These are phyloP conservation scores for Heliconius ethilla DNA, from an alignment of 2,888 invertebrate species.

Conservation along the genomic window DNA sequence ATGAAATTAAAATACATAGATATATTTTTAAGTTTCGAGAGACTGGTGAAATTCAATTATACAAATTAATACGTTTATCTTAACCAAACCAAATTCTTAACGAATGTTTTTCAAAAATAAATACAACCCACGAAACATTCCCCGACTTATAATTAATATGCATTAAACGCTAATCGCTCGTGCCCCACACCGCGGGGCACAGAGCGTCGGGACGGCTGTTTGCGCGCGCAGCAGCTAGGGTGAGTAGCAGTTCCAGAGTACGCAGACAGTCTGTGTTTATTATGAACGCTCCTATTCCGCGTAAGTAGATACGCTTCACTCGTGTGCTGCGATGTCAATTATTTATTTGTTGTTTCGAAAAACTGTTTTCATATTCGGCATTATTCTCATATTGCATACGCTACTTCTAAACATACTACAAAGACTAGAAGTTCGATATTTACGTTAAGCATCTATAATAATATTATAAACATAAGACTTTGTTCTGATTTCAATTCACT, in stretches of 20 bases:
- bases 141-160: too few relatives aligned
- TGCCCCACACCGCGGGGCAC: conserved; percentile 41
- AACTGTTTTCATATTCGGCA: background rate
- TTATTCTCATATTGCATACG: background rate
- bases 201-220: conserved; percentile 48
- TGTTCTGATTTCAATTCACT: too few relatives aligned
- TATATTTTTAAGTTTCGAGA: too few relatives aligned
- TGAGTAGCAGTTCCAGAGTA: conserved; percentile 44
- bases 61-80: too few relatives aligned
- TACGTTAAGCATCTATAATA: background rate
- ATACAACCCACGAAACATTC: too few relatives aligned
- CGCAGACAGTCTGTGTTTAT: conserved; percentile 42
- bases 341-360: background rate
- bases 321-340: background rate
- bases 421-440: background rate
- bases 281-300: conserved; percentile 28
- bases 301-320: conserved; percentile 23
- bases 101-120: too few relatives aligned
- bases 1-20: too few relatives aligned
- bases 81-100: too few relatives aligned
- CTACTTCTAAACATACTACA: background rate
- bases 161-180: conserved; percentile 48
- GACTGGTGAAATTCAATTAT: too few relatives aligned
- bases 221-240: conserved; percentile 67
- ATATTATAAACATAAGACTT: too few relatives aligned